Conservation (phyloP, 2,113 vertebrate genomes). For the Lagenorhynchus albirostris region DNA sequence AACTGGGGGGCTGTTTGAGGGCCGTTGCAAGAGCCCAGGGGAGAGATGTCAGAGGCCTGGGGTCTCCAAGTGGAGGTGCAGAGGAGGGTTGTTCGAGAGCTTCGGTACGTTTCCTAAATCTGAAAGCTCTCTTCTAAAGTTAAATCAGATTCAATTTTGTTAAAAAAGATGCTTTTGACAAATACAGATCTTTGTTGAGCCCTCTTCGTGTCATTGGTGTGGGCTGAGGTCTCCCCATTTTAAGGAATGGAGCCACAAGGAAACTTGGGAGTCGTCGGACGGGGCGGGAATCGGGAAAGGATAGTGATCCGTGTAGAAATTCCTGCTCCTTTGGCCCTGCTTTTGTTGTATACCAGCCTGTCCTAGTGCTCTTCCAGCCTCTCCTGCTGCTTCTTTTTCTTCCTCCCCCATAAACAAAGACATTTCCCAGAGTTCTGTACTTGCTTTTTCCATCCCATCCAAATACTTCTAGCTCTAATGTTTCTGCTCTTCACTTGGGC, state of each 20-base stretch:
- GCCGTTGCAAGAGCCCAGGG: background rate
- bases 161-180: background rate
- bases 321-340: too few species aligned
- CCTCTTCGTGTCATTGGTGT: background rate
- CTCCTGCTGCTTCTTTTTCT: background rate
- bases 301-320: rapidly evolving
- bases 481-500: background rate
- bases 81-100: background rate
- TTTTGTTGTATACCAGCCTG: background rate
- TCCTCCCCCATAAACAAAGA: background rate
- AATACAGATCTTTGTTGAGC: background rate
- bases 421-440: background rate
- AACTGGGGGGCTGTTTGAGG: background rate
- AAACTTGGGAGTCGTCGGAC: background rate
- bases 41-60: background rate
- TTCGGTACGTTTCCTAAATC: background rate
- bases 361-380: background rate
- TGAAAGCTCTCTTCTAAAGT: background rate
- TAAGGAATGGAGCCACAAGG: background rate
- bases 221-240: background rate
- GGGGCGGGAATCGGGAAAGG: rapidly evolving
- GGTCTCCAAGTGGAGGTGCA: background rate
- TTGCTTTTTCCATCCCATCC: background rate
- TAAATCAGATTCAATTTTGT: background rate
- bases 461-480: background rate